A percentile compares a stretch with the other conserved stretches of the same genome.
Evolutionary conservation across 2,113 vertebrate species (phyloP).

Genomic region (Sylvia atricapilla): DNA sequence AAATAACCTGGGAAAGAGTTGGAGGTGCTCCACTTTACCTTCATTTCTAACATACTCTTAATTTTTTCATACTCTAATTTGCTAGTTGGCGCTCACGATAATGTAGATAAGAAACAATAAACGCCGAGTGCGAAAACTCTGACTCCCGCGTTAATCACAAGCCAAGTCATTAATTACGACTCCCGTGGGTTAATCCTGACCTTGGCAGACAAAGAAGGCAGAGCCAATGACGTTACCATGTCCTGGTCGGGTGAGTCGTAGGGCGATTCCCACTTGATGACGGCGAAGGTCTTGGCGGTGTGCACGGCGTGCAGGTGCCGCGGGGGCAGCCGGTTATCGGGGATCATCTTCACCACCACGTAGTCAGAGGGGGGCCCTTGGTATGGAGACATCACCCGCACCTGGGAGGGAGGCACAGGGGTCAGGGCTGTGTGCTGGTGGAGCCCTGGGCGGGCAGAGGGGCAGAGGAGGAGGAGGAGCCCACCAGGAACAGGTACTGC

Average conservation of each 20-base stretch:
- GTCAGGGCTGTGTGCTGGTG: fast-evolving
- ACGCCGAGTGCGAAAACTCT: not conserved
- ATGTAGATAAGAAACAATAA: not conserved
- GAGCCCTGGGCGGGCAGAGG: fast-evolving
- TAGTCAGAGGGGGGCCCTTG: slow-evolving; percentile 89
- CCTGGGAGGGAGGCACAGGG: slow-evolving; percentile 69
- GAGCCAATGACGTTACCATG: slow-evolving; percentile 77
- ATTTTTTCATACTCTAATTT: too few species aligned
- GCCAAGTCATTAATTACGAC: not conserved
- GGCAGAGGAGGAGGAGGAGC: not conserved
- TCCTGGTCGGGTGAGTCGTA: slow-evolving; percentile 85
- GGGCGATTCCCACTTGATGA: slow-evolving; percentile 94
- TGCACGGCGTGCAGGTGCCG: slow-evolving; percentile 87
- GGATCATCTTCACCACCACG: slow-evolving; percentile 92
- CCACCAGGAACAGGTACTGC: slow-evolving; percentile 94
- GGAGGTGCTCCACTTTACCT: not conserved
- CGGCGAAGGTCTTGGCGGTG: slow-evolving; percentile 79
- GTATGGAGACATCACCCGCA: slow-evolving; percentile 85
- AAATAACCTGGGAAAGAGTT: not conserved
- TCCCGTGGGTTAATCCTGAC: too few species aligned
- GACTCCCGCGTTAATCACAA: not conserved
- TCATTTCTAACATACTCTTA: not conserved
- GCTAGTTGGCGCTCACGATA: not conserved
- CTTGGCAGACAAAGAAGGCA: not conserved
- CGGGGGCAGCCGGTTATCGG: slow-evolving; percentile 91